These are phyloP conservation scores for Florisuga fusca DNA, from an alignment of 2,797 vertebrate species.

Conservation along the genomic window DNA sequence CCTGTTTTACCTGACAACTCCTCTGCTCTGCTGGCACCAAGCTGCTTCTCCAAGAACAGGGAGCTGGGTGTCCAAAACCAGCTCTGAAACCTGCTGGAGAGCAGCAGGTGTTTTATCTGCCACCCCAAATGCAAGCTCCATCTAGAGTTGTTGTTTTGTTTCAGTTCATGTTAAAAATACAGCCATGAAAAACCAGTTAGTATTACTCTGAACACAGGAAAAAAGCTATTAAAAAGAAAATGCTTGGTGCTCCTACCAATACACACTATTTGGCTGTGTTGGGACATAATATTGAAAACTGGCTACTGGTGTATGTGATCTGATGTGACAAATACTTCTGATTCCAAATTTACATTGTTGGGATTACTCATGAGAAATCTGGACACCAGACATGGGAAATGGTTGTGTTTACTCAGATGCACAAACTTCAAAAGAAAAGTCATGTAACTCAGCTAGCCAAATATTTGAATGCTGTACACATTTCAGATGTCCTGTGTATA, in stretches of 20 bases:
- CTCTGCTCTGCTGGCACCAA: not conserved
- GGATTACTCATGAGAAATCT: not conserved
- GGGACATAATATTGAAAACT: not conserved
- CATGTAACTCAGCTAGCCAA: not conserved
- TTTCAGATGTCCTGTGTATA: not conserved
- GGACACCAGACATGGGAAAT: not conserved
- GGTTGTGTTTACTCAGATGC: slow-evolving; percentile 23
- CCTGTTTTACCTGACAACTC: not conserved
- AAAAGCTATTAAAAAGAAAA: not conserved
- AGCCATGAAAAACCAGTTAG: not conserved
- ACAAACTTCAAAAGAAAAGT: not conserved
- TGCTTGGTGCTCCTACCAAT: not conserved
- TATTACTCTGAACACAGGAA: not conserved
- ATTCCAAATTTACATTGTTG: not conserved
- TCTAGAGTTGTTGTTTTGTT: not conserved
- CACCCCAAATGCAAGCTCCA: not conserved
- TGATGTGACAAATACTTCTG: not conserved
- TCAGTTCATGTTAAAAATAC: not conserved
- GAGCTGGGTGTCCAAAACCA: not conserved
- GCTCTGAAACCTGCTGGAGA: not conserved
- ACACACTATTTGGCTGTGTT: rapidly evolving
- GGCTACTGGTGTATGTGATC: not conserved
- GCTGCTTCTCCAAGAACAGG: not conserved
- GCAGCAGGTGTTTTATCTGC: not conserved
- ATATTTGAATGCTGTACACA: not conserved